These are phyloP conservation scores for Sminthurinus aureus DNA, from an alignment of 2,888 invertebrate species.

Conservation along the genomic window DNA sequence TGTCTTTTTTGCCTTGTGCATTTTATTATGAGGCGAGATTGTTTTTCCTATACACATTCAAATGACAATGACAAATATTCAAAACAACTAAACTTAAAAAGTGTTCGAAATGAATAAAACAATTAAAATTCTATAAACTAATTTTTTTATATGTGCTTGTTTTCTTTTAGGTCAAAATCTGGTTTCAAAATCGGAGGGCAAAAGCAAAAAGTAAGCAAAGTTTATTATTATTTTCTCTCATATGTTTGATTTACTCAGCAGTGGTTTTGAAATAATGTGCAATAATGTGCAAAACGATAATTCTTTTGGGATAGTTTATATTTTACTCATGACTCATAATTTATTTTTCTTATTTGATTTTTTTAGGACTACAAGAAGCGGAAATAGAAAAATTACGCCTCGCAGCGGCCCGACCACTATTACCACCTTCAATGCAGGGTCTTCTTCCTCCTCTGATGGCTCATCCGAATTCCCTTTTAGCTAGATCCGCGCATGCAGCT, in stretches of 20 bases:
- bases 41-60: too few species aligned
- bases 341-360: too few species aligned
- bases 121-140: neutral
- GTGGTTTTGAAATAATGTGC: neutral
- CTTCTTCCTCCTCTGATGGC: conserved; percentile 61
- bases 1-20: too few species aligned
- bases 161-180: conserved; percentile 77
- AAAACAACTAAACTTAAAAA: neutral
- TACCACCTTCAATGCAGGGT: conserved; percentile 75
- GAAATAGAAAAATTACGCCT: conserved; percentile 90
- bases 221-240: neutral
- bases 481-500: conserved; percentile 60
- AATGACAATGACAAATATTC: neutral
- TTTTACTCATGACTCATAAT: too few species aligned
- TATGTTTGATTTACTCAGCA: neutral
- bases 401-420: conserved; percentile 80
- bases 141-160: conserved; percentile 21
- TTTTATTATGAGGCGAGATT: too few species aligned
- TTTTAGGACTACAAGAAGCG: conserved; percentile 95
- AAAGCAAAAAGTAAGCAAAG: conserved; percentile 80
- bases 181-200: conserved; percentile 85
- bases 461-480: conserved; percentile 58
- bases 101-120: neutral
- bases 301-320: too few species aligned
- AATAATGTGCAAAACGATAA: conserved; percentile 63